A percentile compares a stretch with the other conserved stretches of the same genome.
Conservation (phyloP, 53 echinoderm and acorn worm genomes). For the Echinometra lucunter region DNA sequence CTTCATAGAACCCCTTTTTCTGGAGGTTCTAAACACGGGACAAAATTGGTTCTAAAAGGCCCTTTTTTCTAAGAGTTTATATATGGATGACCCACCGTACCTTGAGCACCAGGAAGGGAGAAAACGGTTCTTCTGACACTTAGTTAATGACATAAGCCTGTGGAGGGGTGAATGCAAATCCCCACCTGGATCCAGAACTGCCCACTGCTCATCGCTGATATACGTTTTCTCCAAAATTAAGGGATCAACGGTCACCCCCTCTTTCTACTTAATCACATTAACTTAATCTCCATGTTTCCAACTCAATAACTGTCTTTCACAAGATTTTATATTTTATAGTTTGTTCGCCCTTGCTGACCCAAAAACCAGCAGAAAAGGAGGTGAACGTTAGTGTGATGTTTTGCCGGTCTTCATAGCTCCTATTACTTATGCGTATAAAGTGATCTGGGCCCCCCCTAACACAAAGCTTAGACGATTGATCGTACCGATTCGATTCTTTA, state of each 20-base stretch:
- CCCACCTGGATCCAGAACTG: background rate
- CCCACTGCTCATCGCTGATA: conserved; percentile 26
- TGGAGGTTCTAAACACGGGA: too few relatives aligned
- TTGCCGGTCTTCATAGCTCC: too few relatives aligned
- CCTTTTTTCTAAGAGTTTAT: too few relatives aligned
- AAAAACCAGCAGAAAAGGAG: too few relatives aligned
- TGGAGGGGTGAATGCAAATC: conserved; percentile 15
- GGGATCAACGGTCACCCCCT: background rate
- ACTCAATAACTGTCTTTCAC: background rate
- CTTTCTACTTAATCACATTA: background rate
- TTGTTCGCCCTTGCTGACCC: background rate
- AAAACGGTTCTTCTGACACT: conserved; percentile 16
- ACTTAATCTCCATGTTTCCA: background rate
- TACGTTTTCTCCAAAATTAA: conserved; percentile 18
- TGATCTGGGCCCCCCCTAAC: too few relatives aligned
- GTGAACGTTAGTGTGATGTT: too few relatives aligned
- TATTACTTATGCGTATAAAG: too few relatives aligned
- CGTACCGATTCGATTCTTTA: too few relatives aligned
- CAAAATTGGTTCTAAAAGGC: too few relatives aligned
- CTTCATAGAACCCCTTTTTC: too few relatives aligned
- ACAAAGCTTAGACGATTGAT: too few relatives aligned
- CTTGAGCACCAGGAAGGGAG: background rate
- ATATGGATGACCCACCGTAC: background rate
- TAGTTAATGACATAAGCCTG: conserved; percentile 12
- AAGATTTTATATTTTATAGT: background rate